phyloP scores from a whole-genome alignment of 1,140 invertebrate species.

The Orius laevigatus region DNA sequence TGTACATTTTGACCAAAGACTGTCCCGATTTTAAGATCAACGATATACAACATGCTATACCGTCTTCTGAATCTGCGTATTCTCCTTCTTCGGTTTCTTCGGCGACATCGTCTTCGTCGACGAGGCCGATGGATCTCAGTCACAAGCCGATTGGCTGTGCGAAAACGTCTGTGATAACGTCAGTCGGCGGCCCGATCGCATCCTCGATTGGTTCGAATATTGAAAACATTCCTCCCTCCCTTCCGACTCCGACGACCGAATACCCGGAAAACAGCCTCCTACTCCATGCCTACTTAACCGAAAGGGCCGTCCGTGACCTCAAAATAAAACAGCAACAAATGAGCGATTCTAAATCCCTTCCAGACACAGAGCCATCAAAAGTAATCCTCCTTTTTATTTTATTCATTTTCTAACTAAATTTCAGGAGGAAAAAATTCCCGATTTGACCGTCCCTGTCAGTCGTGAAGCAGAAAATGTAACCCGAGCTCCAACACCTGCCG shows the following conservation, averaged over 20 bases:
- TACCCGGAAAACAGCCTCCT: slow-evolving; percentile 38
- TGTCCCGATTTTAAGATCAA: neutral
- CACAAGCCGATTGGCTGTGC: slow-evolving; percentile 10
- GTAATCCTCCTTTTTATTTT: neutral
- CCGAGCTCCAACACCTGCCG: slow-evolving; percentile 18
- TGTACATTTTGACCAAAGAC: too few species aligned
- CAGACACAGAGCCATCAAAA: too few species aligned
- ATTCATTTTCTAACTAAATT: neutral
- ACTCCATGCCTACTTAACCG: slow-evolving; percentile 56
- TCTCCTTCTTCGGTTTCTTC: too few species aligned
- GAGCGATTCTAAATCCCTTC: too few species aligned
- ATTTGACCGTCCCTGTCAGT: neutral
- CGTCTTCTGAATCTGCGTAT: too few species aligned
- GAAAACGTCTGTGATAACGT: slow-evolving; percentile 9
- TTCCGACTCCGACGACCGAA: slow-evolving; percentile 32
- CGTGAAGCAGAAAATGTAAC: slow-evolving; percentile 14
- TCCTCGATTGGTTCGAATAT: slow-evolving; percentile 44
- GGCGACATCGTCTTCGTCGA: neutral
- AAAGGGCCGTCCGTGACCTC: slow-evolving; percentile 52
- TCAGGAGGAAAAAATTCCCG: neutral
- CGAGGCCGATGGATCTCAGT: slow-evolving; percentile 18
- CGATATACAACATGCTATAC: too few species aligned
- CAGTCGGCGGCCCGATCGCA: slow-evolving; percentile 23
- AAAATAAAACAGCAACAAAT: slow-evolving; percentile 46
- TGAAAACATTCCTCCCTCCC: slow-evolving; percentile 34